phyloP scores from a whole-genome alignment of 2,113 vertebrate species.

The Psilopsiagon aurifrons region DNA sequence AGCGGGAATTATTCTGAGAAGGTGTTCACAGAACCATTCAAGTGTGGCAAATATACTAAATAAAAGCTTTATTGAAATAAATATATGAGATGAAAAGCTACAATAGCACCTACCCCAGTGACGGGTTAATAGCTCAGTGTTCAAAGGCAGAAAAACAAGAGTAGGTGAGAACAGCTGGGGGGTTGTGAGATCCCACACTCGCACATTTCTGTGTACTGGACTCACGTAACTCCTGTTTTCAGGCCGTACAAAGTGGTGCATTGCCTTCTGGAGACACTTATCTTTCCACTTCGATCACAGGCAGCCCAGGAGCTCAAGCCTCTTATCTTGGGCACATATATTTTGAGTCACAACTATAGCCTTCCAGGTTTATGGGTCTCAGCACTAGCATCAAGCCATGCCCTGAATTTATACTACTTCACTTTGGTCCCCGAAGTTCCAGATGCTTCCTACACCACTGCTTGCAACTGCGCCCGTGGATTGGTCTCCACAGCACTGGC shows the following conservation, averaged over 20 bases:
- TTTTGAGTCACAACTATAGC: neutral
- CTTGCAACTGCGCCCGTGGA: neutral
- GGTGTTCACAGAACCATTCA: neutral
- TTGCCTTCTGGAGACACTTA: neutral
- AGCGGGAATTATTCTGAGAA: slow-evolving; percentile 1
- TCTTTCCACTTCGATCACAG: neutral
- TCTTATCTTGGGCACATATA: neutral
- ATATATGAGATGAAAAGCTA: neutral
- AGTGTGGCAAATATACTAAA: slow-evolving; percentile 29
- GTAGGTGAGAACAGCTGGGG: neutral
- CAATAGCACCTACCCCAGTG: neutral
- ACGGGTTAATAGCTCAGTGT: slow-evolving; percentile 12
- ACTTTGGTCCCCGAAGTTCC: neutral
- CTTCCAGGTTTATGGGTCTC: neutral
- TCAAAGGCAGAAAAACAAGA: slow-evolving; percentile 10
- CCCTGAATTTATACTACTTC: neutral
- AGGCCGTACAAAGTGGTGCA: neutral
- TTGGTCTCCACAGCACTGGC: neutral
- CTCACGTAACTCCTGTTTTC: neutral
- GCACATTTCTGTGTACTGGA: neutral
- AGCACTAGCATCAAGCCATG: neutral
- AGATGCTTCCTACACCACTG: neutral
- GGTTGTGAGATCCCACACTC: neutral
- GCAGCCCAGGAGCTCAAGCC: neutral
- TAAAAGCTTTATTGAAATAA: slow-evolving; percentile 30